Evolutionary conservation across 2,888 invertebrate species (phyloP).

Genomic region (Parelbella ahira): DNA sequence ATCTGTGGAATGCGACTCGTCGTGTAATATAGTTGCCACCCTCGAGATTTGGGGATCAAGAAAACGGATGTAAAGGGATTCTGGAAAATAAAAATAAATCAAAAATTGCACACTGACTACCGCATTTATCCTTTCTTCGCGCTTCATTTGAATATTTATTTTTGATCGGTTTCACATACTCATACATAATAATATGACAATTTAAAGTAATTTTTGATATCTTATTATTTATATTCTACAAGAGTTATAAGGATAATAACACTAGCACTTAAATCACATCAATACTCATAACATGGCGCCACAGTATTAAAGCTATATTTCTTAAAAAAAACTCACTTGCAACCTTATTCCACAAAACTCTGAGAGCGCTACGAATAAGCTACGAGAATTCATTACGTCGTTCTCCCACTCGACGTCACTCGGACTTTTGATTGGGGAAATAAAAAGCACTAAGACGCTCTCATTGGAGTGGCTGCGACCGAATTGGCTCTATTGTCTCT

Average conservation of each 20-base stretch:
- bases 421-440: slow-evolving; percentile 74
- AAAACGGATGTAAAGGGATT: slow-evolving; percentile 32
- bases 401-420: slow-evolving; percentile 66
- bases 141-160: too few relatives aligned
- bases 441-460: slow-evolving; percentile 65
- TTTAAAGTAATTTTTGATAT: too few relatives aligned
- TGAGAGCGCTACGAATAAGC: slow-evolving; percentile 38
- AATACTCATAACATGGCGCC: too few relatives aligned
- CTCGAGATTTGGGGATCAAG: slow-evolving; percentile 35
- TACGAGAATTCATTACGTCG: slow-evolving; percentile 71
- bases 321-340: slow-evolving; percentile 47
- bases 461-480: slow-evolving; percentile 51
- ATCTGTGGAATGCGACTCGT: slow-evolving; percentile 60
- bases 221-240: too few relatives aligned
- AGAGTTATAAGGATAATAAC: too few relatives aligned
- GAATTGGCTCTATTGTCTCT: slow-evolving; percentile 59
- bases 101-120: not conserved
- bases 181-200: too few relatives aligned
- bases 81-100: slow-evolving; percentile 6
- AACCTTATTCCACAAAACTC: slow-evolving; percentile 21
- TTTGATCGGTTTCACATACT: too few relatives aligned
- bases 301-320: too few relatives aligned
- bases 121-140: too few relatives aligned
- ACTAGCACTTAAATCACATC: too few relatives aligned
- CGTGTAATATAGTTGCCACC: slow-evolving; percentile 61